Evolutionary conservation across 1,140 invertebrate species (phyloP), one percentile per base, ranked within the genome.

Genomic region (Stegodyphus mimosarum): DNA sequence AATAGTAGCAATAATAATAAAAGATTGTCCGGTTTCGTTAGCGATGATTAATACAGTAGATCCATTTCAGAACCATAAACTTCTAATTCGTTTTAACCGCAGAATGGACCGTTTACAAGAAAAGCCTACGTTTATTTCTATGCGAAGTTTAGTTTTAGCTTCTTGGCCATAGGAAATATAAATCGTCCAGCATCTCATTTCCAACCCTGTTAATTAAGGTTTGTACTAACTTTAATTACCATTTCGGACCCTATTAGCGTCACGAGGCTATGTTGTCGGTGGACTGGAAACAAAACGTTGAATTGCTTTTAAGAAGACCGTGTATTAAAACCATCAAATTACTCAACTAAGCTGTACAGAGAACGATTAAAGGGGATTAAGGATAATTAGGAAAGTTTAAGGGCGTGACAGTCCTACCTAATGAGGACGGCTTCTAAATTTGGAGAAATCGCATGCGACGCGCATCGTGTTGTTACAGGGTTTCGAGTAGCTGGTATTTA

Each of bases 351-450:
- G 52, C 17, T 10, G n/a, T 18, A 60, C 51, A n/a, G 55, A 48
- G 7, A 52, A 11, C 52, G 72, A 74, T 74, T 74, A 74, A 74
- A 53, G 55, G 55, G 72, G 72, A 74, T 74, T 74, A 74, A 60
- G 18, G n/a, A 74, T 74, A 74, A 74, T 74, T 74, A 60, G 53
- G 72, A 60, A 74, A 74, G 72, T 52, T 74, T 48, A 53, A 17
- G 72, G 72, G 72, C 72, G 72, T 74, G 52, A 74, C 72, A 18
- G 5, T 18, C 3, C 17, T 55, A 3, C 18, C 17, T 74, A 74
- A 74, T 74, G 72, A 63, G 2, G 55, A 15, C 55, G 33, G 33
- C 33, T 33, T 33, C 33, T 33, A 33, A 33, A 33, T 33, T 33
- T 33, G 33, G 33, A 33, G 33, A 33, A 33, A 33, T 33, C 33